Conservation (phyloP, 2,113 vertebrate species). For the Odontesthes bonariensis region DNA sequence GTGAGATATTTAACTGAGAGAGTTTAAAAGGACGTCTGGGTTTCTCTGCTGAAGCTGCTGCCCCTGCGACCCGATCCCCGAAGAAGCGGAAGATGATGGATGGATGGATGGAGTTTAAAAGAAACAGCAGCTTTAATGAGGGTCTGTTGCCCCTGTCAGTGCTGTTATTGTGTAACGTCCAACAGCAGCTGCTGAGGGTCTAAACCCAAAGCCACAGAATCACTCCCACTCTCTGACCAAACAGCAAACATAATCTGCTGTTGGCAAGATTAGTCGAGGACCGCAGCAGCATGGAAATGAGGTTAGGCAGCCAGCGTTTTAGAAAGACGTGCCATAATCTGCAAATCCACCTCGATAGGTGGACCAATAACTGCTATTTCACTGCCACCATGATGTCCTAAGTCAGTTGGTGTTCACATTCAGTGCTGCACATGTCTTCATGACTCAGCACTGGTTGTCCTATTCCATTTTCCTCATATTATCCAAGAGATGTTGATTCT, state of each 20-base stretch:
- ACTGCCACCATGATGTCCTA: neutral
- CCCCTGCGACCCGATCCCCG: no score
- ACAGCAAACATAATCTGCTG: conserved; percentile 70
- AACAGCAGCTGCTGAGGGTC: conserved; percentile 50
- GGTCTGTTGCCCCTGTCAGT: neutral
- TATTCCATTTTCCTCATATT: no score
- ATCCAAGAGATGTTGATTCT: no score
- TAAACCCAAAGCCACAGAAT: conserved; percentile 40
- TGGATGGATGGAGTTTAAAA: neutral
- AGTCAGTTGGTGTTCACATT: neutral
- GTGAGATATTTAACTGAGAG: neutral
- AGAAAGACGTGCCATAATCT: conserved; percentile 59
- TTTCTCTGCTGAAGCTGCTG: no score
- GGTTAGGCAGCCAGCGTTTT: conserved; percentile 65
- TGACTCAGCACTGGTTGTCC: no score
- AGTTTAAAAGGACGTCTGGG: neutral
- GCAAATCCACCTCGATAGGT: conserved; percentile 68
- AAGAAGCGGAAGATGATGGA: no score
- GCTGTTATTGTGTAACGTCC: conserved; percentile 13
- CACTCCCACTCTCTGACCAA: conserved; percentile 43
- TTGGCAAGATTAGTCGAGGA: conserved; percentile 72
- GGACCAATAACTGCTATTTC: neutral
- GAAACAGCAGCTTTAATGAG: neutral
- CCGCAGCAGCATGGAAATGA: conserved; percentile 70
- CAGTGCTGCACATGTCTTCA: no score